These are phyloP conservation scores for Tenthredo distinguenda DNA, from an alignment of 2,888 invertebrate genomes.

Conservation along the genomic window DNA sequence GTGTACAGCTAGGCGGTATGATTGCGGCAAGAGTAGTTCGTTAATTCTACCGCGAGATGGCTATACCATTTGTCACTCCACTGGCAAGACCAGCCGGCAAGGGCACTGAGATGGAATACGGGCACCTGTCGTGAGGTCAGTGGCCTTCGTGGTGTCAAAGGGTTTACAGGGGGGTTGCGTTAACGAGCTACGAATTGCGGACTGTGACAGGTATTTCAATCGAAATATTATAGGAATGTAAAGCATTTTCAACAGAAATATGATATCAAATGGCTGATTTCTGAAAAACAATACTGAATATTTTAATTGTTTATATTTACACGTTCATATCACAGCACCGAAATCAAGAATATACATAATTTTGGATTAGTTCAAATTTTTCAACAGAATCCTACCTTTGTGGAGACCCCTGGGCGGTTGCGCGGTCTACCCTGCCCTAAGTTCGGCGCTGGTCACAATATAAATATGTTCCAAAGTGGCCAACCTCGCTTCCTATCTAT, in stretches of 20 bases:
- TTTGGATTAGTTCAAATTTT: neutral
- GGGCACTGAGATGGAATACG: neutral
- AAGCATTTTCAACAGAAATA: no score
- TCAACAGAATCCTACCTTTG: neutral
- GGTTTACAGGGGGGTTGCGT: neutral
- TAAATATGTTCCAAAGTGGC: conserved; percentile 6
- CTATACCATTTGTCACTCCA: neutral
- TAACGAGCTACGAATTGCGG: neutral
- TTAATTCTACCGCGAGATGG: neutral
- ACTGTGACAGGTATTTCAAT: neutral
- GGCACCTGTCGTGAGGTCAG: neutral
- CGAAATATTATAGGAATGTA: neutral
- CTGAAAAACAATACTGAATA: no score
- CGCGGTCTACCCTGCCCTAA: neutral
- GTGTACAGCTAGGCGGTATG: neutral
- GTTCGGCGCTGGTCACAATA: neutral
- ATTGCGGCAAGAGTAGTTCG: neutral
- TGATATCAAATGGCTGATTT: no score
- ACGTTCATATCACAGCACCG: neutral
- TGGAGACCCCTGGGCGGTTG: neutral
- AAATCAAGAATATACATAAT: neutral
- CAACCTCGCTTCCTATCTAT: neutral
- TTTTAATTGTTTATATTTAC: neutral
- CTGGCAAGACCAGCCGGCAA: neutral
- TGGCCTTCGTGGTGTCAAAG: neutral